These are phyloP conservation scores for Mormyrus hasselquistii DNA, from an alignment of 2,797 vertebrate species.

Conservation along the genomic window DNA sequence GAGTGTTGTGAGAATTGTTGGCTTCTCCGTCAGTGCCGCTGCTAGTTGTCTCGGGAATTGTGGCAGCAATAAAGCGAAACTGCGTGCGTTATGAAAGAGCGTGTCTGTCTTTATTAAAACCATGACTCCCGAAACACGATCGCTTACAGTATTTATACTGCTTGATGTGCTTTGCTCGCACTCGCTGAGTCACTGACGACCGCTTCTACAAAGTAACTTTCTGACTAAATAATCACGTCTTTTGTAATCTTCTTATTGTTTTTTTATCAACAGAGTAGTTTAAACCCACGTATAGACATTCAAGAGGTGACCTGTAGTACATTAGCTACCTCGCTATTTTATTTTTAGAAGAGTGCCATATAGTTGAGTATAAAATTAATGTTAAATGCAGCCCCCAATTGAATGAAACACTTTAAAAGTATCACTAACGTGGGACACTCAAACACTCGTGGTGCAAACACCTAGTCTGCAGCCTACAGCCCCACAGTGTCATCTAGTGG, in stretches of 20 bases:
- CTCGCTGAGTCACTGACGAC: neutral
- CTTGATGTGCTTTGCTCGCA: neutral
- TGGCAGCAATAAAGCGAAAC: neutral
- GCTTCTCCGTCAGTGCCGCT: neutral
- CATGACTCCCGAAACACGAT: neutral
- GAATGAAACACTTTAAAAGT: neutral
- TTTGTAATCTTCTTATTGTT: neutral
- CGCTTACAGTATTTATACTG: neutral
- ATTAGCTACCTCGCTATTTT: neutral
- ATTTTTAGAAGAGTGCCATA: neutral
- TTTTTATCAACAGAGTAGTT: neutral
- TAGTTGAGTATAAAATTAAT: neutral
- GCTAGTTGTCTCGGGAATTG: neutral
- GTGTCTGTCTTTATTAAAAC: neutral
- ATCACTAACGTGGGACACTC: neutral
- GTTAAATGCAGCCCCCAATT: neutral
- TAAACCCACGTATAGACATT: neutral
- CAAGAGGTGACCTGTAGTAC: neutral
- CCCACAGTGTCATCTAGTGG: neutral
- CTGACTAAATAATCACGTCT: neutral
- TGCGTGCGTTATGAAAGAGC: neutral
- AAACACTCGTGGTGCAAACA: neutral
- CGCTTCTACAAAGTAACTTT: neutral
- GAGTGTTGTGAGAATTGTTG: neutral
- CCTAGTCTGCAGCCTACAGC: neutral